A percentile compares a stretch with the other conserved stretches of the same genome.
Conservation (phyloP, 2,888 invertebrate species). For the Drosophila kambysellisi region DNA sequence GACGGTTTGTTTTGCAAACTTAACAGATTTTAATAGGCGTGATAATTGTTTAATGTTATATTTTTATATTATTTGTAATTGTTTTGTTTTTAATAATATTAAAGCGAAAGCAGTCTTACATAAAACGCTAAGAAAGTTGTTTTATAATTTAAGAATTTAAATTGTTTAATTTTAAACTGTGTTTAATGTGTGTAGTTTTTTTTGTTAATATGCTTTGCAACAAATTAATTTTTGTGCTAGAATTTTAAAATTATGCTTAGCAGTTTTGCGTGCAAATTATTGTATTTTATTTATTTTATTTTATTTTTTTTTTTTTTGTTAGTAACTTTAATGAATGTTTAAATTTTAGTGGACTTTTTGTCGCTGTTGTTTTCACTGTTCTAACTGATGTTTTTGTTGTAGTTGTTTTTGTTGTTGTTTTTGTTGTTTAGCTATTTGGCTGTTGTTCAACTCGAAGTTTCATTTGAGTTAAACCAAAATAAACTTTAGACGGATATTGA, state of each 20-base stretch:
- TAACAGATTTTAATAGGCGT: slow-evolving; percentile 22
- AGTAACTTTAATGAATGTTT: slow-evolving; percentile 3
- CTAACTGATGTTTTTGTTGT: slow-evolving; percentile 25
- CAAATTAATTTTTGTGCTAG: background rate
- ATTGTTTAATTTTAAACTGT: slow-evolving; percentile 4
- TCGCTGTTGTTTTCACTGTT: slow-evolving; percentile 23
- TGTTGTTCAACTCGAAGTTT: slow-evolving; percentile 48
- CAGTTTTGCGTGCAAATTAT: slow-evolving; percentile 12
- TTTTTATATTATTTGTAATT: slow-evolving; percentile 14
- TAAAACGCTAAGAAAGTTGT: slow-evolving; percentile 40
- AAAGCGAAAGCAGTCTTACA: slow-evolving; percentile 56
- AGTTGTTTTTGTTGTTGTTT: slow-evolving; percentile 19
- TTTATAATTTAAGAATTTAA: background rate
- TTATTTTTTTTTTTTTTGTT: background rate
- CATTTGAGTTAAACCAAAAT: slow-evolving; percentile 79
- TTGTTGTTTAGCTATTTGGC: background rate
- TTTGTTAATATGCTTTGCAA: background rate
- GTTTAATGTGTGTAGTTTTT: background rate
- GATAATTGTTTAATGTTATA: slow-evolving; percentile 6
- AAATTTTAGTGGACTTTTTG: slow-evolving; percentile 23
- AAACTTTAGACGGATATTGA: slow-evolving; percentile 86
- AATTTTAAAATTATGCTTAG: background rate
- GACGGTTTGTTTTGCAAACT: slow-evolving; percentile 45
- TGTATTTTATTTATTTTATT: background rate
- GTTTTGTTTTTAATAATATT: slow-evolving; percentile 17